Evolutionary conservation across 2,113 vertebrate genomes (phyloP).

Genomic region (Aythya baeri): DNA sequence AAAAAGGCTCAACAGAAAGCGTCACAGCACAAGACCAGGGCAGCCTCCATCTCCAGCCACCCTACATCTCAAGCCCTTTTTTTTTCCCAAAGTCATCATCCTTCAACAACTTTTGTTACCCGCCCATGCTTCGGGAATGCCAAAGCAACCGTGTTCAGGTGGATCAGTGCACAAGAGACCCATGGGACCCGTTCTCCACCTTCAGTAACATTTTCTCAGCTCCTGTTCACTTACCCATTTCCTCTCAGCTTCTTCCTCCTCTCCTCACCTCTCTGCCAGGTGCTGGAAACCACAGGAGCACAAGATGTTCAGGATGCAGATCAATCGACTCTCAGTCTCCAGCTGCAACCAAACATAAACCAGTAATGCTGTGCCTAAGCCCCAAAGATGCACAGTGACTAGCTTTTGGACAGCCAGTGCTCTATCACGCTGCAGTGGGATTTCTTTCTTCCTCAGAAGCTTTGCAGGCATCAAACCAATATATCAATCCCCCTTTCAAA

Average conservation of each 20-base stretch:
- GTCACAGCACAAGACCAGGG: fast-evolving
- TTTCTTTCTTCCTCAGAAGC: background rate
- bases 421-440: background rate
- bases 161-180: background rate
- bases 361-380: background rate
- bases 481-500: background rate
- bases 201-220: background rate
- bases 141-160: fast-evolving
- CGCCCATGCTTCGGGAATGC: background rate
- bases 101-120: background rate
- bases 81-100: background rate
- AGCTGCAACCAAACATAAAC: background rate
- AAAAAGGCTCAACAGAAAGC: background rate
- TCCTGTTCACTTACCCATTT: background rate
- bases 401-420: background rate
- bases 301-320: background rate
- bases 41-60: background rate
- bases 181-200: background rate
- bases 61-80: background rate
- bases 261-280: background rate
- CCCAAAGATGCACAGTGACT: background rate
- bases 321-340: background rate
- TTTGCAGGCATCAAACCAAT: background rate
- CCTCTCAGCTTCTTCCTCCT: background rate
- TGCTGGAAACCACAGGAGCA: background rate